A percentile compares a stretch with the other conserved stretches of the same genome.
Conservation (phyloP, 2,797 vertebrate species). For the Siniperca obscura region DNA sequence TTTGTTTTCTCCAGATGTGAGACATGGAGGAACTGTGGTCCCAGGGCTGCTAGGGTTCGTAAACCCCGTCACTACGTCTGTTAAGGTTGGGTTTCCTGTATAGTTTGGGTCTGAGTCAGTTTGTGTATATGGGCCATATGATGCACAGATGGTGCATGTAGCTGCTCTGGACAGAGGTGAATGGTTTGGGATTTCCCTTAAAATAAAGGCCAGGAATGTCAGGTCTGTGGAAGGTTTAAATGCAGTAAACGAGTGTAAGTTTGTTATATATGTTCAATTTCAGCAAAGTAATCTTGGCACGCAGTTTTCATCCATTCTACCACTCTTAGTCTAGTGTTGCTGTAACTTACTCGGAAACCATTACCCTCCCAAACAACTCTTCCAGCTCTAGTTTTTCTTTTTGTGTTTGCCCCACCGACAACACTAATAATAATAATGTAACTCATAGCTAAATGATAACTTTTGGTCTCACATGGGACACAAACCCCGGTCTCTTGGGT, state of each 20-base stretch:
- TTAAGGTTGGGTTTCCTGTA: constrained; percentile 49
- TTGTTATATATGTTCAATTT: not conserved
- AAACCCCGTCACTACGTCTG: constrained; percentile 29
- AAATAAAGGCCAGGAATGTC: constrained; percentile 14
- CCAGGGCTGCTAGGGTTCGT: constrained; percentile 36
- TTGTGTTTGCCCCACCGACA: not conserved
- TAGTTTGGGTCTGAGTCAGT: constrained; percentile 42
- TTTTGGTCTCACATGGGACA: too few relatives aligned
- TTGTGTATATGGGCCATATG: constrained; percentile 44
- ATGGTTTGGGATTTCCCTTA: constrained; percentile 39
- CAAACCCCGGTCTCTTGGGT: too few relatives aligned
- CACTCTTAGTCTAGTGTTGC: not conserved
- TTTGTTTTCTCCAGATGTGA: constrained; percentile 62
- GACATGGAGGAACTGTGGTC: constrained; percentile 34
- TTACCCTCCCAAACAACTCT: not conserved
- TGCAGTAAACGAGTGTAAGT: too few relatives aligned
- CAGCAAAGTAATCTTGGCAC: not conserved
- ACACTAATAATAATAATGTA: too few relatives aligned
- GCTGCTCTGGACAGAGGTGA: not conserved
- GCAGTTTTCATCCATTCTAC: not conserved
- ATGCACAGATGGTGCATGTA: constrained; percentile 60
- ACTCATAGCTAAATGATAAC: too few relatives aligned
- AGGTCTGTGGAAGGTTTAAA: not conserved
- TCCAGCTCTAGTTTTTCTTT: constrained; percentile 1
- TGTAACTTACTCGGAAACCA: not conserved